A percentile compares a stretch with the other conserved stretches of the same genome.
Conservation (phyloP, 2,888 invertebrate genomes). For the Aphodius granarius region DNA sequence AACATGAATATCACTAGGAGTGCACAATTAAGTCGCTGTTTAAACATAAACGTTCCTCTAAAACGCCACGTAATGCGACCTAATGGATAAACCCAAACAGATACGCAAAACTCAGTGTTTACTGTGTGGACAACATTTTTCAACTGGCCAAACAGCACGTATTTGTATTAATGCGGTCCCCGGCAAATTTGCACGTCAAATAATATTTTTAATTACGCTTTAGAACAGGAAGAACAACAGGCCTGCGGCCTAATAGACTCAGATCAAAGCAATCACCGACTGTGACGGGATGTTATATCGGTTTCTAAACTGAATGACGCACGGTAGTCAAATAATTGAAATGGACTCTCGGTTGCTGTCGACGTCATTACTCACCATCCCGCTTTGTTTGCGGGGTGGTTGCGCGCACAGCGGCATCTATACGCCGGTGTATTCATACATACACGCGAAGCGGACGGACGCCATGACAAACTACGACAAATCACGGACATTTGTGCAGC, state of each 20-base stretch:
- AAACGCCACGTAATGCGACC: no score
- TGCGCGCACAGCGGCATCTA: neutral
- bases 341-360: neutral
- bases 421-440: neutral
- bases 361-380: neutral
- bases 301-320: neutral
- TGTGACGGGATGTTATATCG: neutral
- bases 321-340: neutral
- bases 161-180: neutral
- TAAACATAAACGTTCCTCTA: no score
- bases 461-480: neutral
- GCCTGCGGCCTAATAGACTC: constrained; percentile 17
- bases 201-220: neutral
- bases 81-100: no score
- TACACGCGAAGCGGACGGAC: neutral
- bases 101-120: no score
- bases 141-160: neutral
- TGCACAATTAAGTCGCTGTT: no score
- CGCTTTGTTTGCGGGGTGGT: neutral
- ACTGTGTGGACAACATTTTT: neutral
- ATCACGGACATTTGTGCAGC: neutral
- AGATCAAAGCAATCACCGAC: constrained; percentile 27
- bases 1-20: no score
- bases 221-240: neutral
- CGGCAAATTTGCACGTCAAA: neutral